These are phyloP conservation scores for Parelbella ahira DNA, from an alignment of 2,888 invertebrate genomes.

Conservation along the genomic window DNA sequence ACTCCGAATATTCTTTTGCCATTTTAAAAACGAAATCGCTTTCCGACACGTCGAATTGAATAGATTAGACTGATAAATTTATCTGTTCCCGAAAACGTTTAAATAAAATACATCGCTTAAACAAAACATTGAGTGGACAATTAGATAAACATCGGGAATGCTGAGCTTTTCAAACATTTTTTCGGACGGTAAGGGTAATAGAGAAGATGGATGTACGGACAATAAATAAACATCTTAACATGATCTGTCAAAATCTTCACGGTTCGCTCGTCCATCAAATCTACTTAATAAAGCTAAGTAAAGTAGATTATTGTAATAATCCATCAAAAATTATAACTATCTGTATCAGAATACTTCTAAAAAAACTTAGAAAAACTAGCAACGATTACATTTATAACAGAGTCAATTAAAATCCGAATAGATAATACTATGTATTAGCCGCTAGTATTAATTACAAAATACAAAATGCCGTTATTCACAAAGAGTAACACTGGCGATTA, in stretches of 20 bases:
- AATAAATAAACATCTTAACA: slow-evolving; percentile 12
- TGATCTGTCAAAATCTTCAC: slow-evolving; percentile 1
- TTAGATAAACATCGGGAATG: slow-evolving; percentile 6
- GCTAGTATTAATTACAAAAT: too few relatives aligned
- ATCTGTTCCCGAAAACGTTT: background rate
- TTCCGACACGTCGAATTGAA: background rate
- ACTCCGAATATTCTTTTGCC: background rate
- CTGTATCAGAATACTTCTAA: too few relatives aligned
- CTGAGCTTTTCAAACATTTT: slow-evolving; percentile 1
- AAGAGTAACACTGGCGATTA: slow-evolving; percentile 14
- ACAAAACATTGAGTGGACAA: slow-evolving; percentile 6
- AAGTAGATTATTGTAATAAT: background rate
- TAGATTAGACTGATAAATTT: background rate
- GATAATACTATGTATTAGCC: too few relatives aligned
- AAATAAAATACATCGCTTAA: background rate
- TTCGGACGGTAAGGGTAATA: slow-evolving; percentile 1
- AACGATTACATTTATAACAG: too few relatives aligned
- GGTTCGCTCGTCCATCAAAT: background rate
- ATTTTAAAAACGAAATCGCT: slow-evolving; percentile 1
- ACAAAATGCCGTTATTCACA: too few relatives aligned
- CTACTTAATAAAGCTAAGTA: background rate
- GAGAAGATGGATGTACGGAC: slow-evolving; percentile 3
- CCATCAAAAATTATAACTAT: too few relatives aligned
- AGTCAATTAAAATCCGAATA: too few relatives aligned
- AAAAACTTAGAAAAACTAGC: too few relatives aligned